Conservation (phyloP, 2,888 invertebrate genomes). For the Trachelus iudaicus region DNA sequence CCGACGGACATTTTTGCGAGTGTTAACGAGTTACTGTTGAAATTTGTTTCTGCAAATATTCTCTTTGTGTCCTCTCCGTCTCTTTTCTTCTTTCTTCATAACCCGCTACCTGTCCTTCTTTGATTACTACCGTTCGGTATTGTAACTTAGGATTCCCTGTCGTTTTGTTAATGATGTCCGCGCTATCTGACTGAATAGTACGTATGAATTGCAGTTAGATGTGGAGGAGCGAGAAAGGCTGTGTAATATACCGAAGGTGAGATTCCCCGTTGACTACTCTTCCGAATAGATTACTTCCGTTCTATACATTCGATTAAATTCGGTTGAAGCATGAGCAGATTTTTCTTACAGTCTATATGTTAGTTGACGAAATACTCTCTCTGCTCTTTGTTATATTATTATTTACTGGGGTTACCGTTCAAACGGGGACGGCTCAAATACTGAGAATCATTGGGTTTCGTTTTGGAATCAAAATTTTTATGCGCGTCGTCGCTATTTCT, state of each 20-base stretch:
- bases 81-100: not conserved
- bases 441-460: not conserved
- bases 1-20: not conserved
- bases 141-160: not conserved
- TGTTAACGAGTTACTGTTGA: not conserved
- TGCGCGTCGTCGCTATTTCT: not conserved
- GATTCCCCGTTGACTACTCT: constrained; percentile 45
- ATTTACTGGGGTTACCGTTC: not conserved
- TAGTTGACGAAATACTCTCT: constrained; percentile 13
- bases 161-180: constrained; percentile 24
- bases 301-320: not conserved
- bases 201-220: constrained; percentile 64
- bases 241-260: constrained; percentile 65
- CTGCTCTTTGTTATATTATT: constrained; percentile 17
- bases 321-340: not conserved
- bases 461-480: not conserved
- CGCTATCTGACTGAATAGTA: constrained; percentile 59
- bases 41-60: not conserved
- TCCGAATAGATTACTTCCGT: constrained; percentile 2
- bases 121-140: not conserved
- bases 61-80: not conserved
- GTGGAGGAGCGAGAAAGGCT: constrained; percentile 65
- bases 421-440: not conserved
- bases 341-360: not conserved
- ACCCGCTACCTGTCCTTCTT: not conserved